Evolutionary conservation across 2,113 vertebrate species (phyloP).

Genomic region (Syngnathus scovelli): DNA sequence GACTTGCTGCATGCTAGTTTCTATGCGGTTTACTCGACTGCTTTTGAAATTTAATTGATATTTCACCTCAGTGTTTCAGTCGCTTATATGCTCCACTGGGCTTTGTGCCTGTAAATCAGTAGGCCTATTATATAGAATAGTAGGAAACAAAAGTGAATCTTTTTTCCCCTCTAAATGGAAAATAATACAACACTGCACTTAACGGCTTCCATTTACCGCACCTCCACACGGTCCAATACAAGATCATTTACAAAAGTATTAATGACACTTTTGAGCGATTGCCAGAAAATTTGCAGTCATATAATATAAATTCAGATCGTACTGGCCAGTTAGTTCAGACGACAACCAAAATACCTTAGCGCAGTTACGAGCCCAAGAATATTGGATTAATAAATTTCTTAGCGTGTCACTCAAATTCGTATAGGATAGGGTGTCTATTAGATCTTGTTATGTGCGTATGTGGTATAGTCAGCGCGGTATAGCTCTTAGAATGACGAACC

Average conservation of each 20-base stretch:
- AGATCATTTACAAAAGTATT: not conserved
- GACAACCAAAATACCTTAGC: no score
- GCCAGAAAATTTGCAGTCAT: no score
- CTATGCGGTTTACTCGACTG: slow-evolving; percentile 5
- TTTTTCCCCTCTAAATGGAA: not conserved
- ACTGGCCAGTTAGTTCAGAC: not conserved
- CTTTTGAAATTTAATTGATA: slow-evolving; percentile 19
- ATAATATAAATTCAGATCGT: not conserved
- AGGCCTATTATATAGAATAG: not conserved
- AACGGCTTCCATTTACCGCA: not conserved
- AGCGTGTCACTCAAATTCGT: not conserved
- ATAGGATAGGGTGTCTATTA: not conserved
- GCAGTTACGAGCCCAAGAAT: not conserved
- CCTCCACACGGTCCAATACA: not conserved
- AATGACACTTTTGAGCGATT: not conserved
- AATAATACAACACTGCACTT: not conserved
- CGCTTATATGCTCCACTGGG: not conserved
- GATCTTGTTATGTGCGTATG: not conserved
- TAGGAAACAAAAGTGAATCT: not conserved
- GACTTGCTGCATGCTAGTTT: slow-evolving; percentile 11
- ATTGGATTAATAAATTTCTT: not conserved
- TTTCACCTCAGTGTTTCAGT: slow-evolving; percentile 5
- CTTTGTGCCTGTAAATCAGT: not conserved
- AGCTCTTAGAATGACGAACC: not conserved
- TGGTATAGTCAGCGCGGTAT: not conserved